Evolutionary conservation across 2,797 vertebrate species (phyloP).

Genomic region (Chloroceryle amazona): DNA sequence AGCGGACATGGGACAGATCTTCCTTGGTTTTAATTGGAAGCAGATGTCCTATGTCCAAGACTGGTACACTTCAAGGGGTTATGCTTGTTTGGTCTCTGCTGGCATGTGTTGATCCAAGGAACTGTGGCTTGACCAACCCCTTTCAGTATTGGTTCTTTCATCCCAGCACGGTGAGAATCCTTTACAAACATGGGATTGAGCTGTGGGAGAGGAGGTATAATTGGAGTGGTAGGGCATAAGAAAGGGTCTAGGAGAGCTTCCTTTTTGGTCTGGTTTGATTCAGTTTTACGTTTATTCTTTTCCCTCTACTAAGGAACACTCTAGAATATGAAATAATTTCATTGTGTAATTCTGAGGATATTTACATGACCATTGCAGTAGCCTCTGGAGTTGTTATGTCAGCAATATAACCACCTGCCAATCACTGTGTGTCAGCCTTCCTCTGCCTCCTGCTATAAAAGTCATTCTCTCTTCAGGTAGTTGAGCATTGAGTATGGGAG

Average conservation of each 20-base stretch:
- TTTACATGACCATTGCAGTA: neutral
- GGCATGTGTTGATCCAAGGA: neutral
- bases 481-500: accelerated
- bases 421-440: neutral
- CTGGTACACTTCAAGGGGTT: neutral
- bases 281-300: neutral
- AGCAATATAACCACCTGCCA: neutral
- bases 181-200: neutral
- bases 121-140: neutral
- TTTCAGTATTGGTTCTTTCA: neutral
- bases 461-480: neutral
- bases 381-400: neutral
- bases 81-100: neutral
- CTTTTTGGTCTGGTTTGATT: neutral
- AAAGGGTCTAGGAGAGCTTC: neutral
- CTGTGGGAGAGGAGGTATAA: neutral
- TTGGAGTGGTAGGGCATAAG: neutral
- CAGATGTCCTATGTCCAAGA: neutral
- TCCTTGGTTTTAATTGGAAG: neutral
- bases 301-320: neutral
- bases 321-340: neutral
- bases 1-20: neutral
- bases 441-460: neutral
- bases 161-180: neutral
- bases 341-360: neutral